Conservation (phyloP, 2,797 vertebrate species). For the Enteromius mattozi region DNA sequence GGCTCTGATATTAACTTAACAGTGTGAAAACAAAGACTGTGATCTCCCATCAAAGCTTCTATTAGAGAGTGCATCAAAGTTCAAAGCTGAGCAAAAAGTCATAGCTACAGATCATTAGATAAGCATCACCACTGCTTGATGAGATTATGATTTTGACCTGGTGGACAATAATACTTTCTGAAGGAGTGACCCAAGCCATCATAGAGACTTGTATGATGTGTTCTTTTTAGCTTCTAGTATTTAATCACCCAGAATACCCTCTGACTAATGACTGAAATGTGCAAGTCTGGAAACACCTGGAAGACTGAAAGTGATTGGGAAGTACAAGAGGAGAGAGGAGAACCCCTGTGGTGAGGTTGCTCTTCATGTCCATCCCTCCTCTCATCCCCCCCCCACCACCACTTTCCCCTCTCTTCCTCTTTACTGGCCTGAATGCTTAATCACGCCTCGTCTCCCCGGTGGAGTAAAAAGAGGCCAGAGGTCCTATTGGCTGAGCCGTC, state of each 20-base stretch:
- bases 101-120: background rate
- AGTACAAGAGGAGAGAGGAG: background rate
- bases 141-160: background rate
- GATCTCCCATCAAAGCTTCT: background rate
- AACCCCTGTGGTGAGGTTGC: background rate
- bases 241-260: background rate
- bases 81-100: background rate
- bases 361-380: conserved; percentile 25
- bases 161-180: conserved; percentile 17
- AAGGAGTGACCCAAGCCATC: background rate
- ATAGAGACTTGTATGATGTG: background rate
- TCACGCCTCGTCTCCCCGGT: conserved; percentile 72
- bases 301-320: background rate
- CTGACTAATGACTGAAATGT: background rate
- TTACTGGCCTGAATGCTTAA: conserved; percentile 78
- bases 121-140: background rate
- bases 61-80: conserved; percentile 7
- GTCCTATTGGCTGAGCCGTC: conserved; percentile 68
- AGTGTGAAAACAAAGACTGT: background rate
- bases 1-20: background rate
- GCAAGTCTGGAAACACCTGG: background rate
- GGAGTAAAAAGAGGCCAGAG: conserved; percentile 70
- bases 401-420: conserved; percentile 68
- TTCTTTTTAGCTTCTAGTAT: background rate
- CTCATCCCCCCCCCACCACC: conserved; percentile 7